Evolutionary conservation across 1,140 invertebrate genomes (phyloP), one percentile per base, ranked within the genome.

Genomic region (Meloidogyne floridensis): DNA sequence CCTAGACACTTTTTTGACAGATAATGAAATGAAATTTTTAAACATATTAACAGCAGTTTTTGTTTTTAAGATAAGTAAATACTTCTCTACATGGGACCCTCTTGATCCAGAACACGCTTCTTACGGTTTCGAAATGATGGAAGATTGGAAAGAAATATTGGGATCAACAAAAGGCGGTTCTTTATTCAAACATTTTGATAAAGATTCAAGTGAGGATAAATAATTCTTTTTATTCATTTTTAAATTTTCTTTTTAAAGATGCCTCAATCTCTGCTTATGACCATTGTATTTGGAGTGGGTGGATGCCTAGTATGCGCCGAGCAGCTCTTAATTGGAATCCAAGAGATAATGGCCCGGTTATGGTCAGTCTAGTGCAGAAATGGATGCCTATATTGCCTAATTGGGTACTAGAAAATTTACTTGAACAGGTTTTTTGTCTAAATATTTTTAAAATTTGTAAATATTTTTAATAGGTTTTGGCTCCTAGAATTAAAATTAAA

Each of bases 341-440:
- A 78, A 90, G 91, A 42, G 85, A 87, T n/a, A 91, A 91, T 56
- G 90, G 89, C 81, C 93, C 94, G 11, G 91, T 93, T 0, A 92
- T 98, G 91, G 93, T 96, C 7, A 93, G 93, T 42, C 90, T 97
- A 5, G 87, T 98, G 2, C 93, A 95, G 84, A 91, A 92, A 5
- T 99, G 97, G 96, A 91, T 93, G 53, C 92, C 93, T 0, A 87
- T 96, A 0, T 88, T 97, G 74, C 95, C 96, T 0, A 88, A 90
- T 0, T 96, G 95, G 95, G 93, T 98, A 51, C 85, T 94, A 72
- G 93, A 94, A 78, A 94, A 95, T 87, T 93, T 96, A 82, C 91
- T 95, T 7, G 94, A 96, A 76, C 93, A 96, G 84, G 90, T 95
- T 77, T 51, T 5, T 80, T 83, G 13, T 70, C 13, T 80, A 51